phyloP scores from a whole-genome alignment of 2,113 vertebrate species.

The Bolborhynchus lineola region DNA sequence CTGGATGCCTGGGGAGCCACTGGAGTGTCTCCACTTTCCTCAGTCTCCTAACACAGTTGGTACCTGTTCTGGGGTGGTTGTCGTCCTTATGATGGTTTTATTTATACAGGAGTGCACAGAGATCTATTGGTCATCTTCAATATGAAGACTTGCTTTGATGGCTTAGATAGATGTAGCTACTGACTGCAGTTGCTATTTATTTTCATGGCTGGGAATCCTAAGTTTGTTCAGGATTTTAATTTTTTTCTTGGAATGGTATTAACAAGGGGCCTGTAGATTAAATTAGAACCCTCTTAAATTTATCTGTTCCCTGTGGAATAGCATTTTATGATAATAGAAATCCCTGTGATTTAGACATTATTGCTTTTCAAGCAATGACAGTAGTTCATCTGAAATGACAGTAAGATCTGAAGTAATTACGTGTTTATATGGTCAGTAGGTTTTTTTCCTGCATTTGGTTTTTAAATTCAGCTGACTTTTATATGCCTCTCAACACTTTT shows the following conservation, averaged over 20 bases:
- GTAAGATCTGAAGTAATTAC: not conserved
- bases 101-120: accelerated
- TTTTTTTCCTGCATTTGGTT: not conserved
- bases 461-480: not conserved
- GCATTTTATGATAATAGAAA: not conserved
- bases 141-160: not conserved
- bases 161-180: not conserved
- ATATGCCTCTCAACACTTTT: not conserved
- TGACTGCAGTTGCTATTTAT: not conserved
- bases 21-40: not conserved
- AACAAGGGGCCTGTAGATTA: not conserved
- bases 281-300: not conserved
- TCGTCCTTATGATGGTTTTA: not conserved
- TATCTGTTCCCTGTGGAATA: not conserved
- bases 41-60: not conserved
- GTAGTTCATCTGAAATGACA: not conserved
- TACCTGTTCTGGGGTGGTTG: not conserved
- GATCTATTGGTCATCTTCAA: not conserved
- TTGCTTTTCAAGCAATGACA: not conserved
- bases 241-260: not conserved
- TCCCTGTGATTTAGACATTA: not conserved
- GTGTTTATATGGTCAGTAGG: not conserved
- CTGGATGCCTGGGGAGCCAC: not conserved
- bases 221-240: not conserved
- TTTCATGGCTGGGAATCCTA: not conserved